Evolutionary conservation across 2,888 invertebrate species (phyloP), one percentile per base, ranked within the genome.

Genomic region (Tholera decimalis): DNA sequence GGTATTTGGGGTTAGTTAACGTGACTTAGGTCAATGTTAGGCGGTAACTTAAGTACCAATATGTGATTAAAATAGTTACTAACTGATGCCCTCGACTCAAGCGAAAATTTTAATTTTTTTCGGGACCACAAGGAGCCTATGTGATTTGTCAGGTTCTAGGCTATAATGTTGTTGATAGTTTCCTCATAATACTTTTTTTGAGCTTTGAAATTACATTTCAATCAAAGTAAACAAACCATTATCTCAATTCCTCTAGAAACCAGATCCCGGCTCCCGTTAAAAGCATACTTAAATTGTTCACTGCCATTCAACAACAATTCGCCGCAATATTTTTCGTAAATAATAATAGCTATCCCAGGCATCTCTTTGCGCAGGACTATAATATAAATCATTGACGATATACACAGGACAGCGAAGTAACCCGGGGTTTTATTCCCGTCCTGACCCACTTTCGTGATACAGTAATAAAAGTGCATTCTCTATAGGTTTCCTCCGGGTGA

Each of bases 381-480:
- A 83, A 73, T 83, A 84, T 85, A 86, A 86, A 87, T 86, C 83
- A 85, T 86, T 82, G 79, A 73, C 68, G 76, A 77, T 85, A 79
- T 72, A 80, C 77, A 71, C 65, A 77, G 83, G 79, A 78, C 74
- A 71, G 80, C 58, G 51, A 70, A 68, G 59, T 65, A 73, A 58
- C 51, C 55, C 69, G 66, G 46, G 77, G 74, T 84, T 86, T 86
- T 87, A 85, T 84, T 79, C 80, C 71, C 69, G 73, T 61, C 69
- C 73, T 87, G 87, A 86, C 87, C 83, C 61, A 86, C 56, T 83
- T 86, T 83, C 58, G 55, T 33, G 60, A 56, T 61, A 59, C 56
- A 65, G 73, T 70, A 80, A 83, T 86, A 84, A 85, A 84, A 85
- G 77, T 85, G 85, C 84, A 86, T 83, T 85, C 69, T 83, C 61